These are phyloP conservation scores for Acronicta psi DNA, from an alignment of 2,888 invertebrate genomes.

Conservation along the genomic window DNA sequence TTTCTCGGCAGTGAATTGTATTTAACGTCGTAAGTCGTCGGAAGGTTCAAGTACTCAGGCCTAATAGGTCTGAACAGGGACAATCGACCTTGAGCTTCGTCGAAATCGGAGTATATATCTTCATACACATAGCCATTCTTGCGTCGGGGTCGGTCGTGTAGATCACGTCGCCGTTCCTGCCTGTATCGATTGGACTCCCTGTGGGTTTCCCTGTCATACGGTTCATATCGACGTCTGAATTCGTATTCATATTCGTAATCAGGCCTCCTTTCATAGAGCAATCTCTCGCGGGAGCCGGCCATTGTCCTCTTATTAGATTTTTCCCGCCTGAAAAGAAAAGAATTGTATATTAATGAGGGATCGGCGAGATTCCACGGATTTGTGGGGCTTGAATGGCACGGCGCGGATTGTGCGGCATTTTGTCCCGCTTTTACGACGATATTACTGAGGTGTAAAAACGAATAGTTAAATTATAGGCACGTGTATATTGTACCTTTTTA, in stretches of 20 bases:
- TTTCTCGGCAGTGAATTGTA: slow-evolving; percentile 83
- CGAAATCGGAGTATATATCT: slow-evolving; percentile 86
- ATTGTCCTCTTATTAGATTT: slow-evolving; percentile 72
- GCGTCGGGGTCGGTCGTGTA: slow-evolving; percentile 70
- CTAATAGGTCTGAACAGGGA: slow-evolving; percentile 85
- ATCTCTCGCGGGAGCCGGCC: slow-evolving; percentile 83
- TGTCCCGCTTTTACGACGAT: slow-evolving; percentile 41
- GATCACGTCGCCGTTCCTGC: slow-evolving; percentile 62
- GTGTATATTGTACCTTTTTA: slow-evolving; percentile 39
- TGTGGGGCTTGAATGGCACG: slow-evolving; percentile 44
- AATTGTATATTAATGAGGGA: slow-evolving; percentile 65
- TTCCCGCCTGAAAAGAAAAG: slow-evolving; percentile 71
- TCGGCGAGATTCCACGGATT: slow-evolving; percentile 55
- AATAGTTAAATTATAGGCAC: slow-evolving; percentile 46
- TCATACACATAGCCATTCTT: slow-evolving; percentile 86
- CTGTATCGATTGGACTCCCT: slow-evolving; percentile 62
- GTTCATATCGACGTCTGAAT: slow-evolving; percentile 68
- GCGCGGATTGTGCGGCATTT: slow-evolving; percentile 25
- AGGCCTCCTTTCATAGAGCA: slow-evolving; percentile 78
- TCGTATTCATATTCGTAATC: slow-evolving; percentile 75
- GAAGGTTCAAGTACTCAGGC: slow-evolving; percentile 84
- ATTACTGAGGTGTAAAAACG: slow-evolving; percentile 40
- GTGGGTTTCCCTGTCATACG: slow-evolving; percentile 57
- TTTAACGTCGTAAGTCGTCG: slow-evolving; percentile 78
- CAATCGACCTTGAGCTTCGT: slow-evolving; percentile 83